phyloP scores from a whole-genome alignment of 53 echinoderm and acorn worm species.

The Luidia sarsii region DNA sequence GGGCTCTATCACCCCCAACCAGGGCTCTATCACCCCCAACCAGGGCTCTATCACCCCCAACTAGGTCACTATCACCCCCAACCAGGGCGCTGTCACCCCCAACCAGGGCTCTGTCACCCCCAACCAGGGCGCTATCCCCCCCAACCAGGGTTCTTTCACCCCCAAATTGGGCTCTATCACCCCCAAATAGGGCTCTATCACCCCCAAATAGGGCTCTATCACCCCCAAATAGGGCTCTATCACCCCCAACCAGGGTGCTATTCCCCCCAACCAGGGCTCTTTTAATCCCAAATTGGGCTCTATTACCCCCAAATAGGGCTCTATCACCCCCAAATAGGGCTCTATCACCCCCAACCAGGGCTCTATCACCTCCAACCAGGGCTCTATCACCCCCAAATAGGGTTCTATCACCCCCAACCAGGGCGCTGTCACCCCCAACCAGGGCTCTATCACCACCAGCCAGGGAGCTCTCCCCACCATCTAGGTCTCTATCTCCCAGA shows the following conservation, averaged over 20 bases:
- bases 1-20: neutral
- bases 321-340: neutral
- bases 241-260: neutral
- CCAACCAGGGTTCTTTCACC: conserved; percentile 7
- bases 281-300: neutral
- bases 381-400: neutral
- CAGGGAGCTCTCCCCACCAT: no score
- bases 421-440: neutral
- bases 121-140: neutral
- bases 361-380: no score
- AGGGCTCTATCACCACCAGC: no score
- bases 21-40: neutral
- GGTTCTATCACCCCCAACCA: no score
- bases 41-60: neutral
- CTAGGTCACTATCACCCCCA: conserved; percentile 8
- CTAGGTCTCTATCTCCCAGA: no score
- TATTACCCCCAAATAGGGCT: neutral
- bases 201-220: neutral
- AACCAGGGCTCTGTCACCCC: conserved; percentile 4
- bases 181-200: conserved; percentile 4
- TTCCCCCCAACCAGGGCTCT: neutral
- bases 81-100: neutral
- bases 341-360: no score
- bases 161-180: neutral
- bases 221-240: neutral